Evolutionary conservation across 2,113 vertebrate species (phyloP), one percentile per base, ranked within the genome.

Genomic region (Perca fluviatilis): DNA sequence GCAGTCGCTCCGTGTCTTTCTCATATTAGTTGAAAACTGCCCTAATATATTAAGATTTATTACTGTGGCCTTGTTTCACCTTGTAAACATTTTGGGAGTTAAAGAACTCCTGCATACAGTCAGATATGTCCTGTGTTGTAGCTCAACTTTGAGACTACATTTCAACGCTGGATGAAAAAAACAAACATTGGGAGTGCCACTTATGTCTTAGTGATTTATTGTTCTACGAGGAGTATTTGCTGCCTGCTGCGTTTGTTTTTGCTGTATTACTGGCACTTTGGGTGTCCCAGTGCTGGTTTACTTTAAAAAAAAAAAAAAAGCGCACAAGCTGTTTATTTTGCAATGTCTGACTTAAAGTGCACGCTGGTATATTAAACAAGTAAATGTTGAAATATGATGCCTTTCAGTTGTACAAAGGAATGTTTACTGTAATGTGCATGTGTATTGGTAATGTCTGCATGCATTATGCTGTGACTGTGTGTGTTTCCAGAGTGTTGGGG

Each of bases 401-500:
- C 18, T 70, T 66, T 77, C 6, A 64, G 18, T 9, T 43, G 15
- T 21, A 14, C 12, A 46, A 4, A 2, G 15, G 5, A 67, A 23
- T 57, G 23, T 25, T 80, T 6, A 30, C 8, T 69, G 18, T 16
- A 49, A 54, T 33, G 36, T 56, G 25, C 19, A 9, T 72, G 56
- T 54, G 6, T 56, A 21, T 67, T 50, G 49, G 50, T n/a, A 12
- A n/a, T 54, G 51, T 57, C 16, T 73, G 30, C n/a, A n/a, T 79
- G 65, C 58, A 63, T 81, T 60, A 27, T 25, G 16, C 51, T 86
- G 53, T 53, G 14, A 53, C 21, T 71, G 36, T 87, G 69, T 87
- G 36, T 91, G 81, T 86, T 78, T 80, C 11, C 90, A 99, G 98
- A 99, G 98, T 90, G 99, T 98, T 89, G 98, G 96, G 0, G 98